phyloP scores from a whole-genome alignment of 1,140 invertebrate species.

The Trachymyrmex cornetzi region DNA sequence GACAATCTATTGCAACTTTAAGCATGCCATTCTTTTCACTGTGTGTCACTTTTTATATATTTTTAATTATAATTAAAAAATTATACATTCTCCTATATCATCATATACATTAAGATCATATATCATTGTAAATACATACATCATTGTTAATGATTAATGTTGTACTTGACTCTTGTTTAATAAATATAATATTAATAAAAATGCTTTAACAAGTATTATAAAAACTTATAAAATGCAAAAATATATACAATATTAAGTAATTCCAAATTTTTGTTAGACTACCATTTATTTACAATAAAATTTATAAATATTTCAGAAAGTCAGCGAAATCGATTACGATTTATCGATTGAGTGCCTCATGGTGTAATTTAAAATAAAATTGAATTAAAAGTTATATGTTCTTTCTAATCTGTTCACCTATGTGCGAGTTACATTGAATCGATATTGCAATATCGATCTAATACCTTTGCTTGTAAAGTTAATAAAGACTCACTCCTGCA shows the following conservation, averaged over 20 bases:
- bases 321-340: slow-evolving; percentile 20
- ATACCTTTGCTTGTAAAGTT: slow-evolving; percentile 78
- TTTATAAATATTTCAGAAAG: neutral
- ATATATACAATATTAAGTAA: neutral
- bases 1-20: neutral
- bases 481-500: slow-evolving; percentile 44
- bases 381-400: slow-evolving; percentile 50
- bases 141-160: neutral
- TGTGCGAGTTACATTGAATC: slow-evolving; percentile 70
- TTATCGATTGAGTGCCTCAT: slow-evolving; percentile 9
- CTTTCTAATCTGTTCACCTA: slow-evolving; percentile 65
- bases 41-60: neutral
- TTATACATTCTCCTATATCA: neutral
- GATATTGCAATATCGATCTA: slow-evolving; percentile 72
- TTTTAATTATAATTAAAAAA: neutral
- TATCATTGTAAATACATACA: neutral
- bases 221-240: neutral
- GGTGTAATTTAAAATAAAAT: slow-evolving; percentile 39
- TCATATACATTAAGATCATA: neutral
- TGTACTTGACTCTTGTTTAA: neutral
- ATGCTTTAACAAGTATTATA: neutral
- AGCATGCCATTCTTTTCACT: neutral
- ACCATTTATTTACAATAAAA: neutral
- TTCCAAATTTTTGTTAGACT: neutral
- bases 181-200: neutral